Conservation (phyloP, 2,797 vertebrate genomes). For the Coreius guichenoti region DNA sequence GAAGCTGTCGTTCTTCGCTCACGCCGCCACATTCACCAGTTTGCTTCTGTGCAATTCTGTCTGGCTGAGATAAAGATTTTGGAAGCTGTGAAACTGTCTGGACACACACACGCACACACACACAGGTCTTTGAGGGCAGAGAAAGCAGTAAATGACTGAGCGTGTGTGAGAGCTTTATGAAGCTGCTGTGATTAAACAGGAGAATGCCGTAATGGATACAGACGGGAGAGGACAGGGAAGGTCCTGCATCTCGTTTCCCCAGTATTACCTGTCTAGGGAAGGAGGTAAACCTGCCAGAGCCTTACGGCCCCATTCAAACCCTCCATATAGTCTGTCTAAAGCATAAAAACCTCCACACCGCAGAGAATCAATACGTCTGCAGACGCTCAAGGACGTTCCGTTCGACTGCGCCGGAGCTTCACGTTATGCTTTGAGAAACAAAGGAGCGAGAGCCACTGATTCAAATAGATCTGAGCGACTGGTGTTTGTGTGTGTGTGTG, state of each 20-base stretch:
- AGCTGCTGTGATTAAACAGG: conserved; percentile 76
- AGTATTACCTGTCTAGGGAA: conserved; percentile 19
- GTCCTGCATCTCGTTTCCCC: conserved; percentile 14
- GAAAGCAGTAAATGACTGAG: neutral
- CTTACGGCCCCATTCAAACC: neutral
- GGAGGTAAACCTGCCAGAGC: conserved; percentile 5
- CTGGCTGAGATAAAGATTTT: conserved; percentile 40
- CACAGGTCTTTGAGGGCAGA: conserved; percentile 59
- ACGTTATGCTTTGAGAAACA: neutral
- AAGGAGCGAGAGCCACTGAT: neutral
- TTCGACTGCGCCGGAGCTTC: neutral
- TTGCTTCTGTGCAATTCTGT: conserved; percentile 32
- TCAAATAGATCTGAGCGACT: neutral
- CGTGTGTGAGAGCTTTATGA: neutral
- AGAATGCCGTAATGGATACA: conserved; percentile 76
- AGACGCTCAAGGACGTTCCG: conserved; percentile 10
- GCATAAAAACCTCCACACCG: neutral
- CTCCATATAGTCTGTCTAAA: neutral
- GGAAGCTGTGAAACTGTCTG: conserved; percentile 28
- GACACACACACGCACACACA: no score
- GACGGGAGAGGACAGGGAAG: conserved; percentile 8
- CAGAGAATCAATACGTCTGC: conserved; percentile 36
- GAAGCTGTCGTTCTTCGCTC: neutral
- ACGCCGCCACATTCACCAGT: neutral
- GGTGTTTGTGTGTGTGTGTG: neutral